Evolutionary conservation across 2,888 invertebrate genomes (phyloP).

Genomic region (Gandaritis pyraliata): DNA sequence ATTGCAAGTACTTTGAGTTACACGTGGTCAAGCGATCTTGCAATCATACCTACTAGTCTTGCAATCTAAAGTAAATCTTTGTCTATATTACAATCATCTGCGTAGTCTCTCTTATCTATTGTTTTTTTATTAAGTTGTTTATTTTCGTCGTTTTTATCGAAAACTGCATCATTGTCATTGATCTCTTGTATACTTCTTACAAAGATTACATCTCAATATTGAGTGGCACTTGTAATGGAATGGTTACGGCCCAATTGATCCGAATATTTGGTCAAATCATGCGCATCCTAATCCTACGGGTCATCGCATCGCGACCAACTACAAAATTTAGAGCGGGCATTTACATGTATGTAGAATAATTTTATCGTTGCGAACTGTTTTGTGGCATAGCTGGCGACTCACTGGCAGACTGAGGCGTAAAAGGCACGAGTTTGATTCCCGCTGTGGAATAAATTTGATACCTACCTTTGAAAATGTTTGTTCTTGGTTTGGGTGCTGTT

Average conservation of each 20-base stretch:
- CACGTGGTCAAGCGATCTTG: conserved; percentile 9
- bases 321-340: conserved; percentile 22
- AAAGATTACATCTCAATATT: conserved; percentile 19
- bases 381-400: too few species aligned
- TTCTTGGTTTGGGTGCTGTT: too few species aligned
- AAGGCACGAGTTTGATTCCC: too few species aligned
- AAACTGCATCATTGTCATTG: neutral
- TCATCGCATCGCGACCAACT: conserved; percentile 29
- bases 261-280: conserved; percentile 32
- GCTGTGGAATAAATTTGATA: too few species aligned
- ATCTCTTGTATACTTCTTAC: neutral
- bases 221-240: conserved; percentile 25
- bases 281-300: conserved; percentile 35
- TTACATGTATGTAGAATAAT: neutral
- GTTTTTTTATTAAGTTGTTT: too few species aligned
- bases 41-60: neutral
- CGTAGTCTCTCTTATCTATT: too few species aligned
- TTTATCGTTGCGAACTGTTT: neutral
- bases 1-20: neutral
- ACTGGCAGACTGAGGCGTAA: too few species aligned
- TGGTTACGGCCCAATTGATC: conserved; percentile 34
- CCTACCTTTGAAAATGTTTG: too few species aligned
- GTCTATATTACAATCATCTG: neutral
- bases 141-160: neutral
- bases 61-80: neutral